Conservation (phyloP, 2,888 invertebrate species). For the Andrena dorsata region DNA sequence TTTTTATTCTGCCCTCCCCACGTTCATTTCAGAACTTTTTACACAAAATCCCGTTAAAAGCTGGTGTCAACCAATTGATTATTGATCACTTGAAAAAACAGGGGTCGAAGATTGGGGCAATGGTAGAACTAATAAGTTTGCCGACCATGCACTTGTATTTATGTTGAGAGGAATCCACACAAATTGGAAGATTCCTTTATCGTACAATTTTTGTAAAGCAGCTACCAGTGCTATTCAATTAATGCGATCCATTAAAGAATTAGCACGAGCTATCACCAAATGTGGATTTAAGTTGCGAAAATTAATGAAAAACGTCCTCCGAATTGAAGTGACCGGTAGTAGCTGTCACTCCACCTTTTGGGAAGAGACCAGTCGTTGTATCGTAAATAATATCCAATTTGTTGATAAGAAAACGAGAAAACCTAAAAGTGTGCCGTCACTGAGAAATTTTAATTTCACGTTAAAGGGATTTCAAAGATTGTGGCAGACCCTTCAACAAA, state of each 20-base stretch:
- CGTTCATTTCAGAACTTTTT: not conserved
- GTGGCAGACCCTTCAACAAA: not conserved
- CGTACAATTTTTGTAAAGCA: too few relatives aligned
- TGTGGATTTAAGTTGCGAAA: not conserved
- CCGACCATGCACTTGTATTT: too few relatives aligned
- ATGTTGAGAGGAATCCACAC: too few relatives aligned
- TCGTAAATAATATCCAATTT: not conserved
- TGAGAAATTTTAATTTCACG: not conserved
- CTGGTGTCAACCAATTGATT: not conserved
- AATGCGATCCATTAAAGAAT: too few relatives aligned
- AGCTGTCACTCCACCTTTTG: too few relatives aligned
- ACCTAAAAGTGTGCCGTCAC: not conserved
- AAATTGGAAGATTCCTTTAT: too few relatives aligned
- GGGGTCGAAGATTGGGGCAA: not conserved
- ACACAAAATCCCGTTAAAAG: not conserved
- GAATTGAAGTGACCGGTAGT: not conserved
- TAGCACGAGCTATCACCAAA: too few relatives aligned
- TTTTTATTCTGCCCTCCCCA: too few relatives aligned
- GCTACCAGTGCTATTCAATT: too few relatives aligned
- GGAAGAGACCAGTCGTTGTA: too few relatives aligned
- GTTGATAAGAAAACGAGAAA: not conserved
- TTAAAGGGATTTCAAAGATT: not conserved
- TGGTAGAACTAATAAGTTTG: not conserved
- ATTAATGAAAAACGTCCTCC: not conserved
- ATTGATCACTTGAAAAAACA: not conserved